phyloP scores from a whole-genome alignment of 2,113 vertebrate species.

The Heterotilapia buettikoferi region DNA sequence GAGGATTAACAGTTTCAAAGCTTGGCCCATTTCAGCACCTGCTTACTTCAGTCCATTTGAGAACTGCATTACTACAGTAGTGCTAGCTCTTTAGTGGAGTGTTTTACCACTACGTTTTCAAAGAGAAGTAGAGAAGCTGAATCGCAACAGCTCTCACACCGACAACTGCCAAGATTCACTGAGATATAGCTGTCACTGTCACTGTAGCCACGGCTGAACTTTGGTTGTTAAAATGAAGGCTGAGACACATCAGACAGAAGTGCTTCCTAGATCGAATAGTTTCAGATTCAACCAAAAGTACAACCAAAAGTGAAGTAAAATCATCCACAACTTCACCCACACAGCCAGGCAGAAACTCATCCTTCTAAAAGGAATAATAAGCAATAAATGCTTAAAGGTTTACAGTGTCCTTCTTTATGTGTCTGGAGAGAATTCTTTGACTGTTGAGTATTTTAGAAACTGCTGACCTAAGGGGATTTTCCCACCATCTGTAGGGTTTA shows the following conservation, averaged over 20 bases:
- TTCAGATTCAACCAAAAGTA: not conserved
- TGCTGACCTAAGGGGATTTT: not conserved
- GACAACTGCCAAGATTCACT: not conserved
- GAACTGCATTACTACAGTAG: not conserved
- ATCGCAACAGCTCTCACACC: not conserved
- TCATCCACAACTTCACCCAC: not conserved
- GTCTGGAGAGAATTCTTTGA: not conserved
- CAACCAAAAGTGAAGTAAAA: not conserved
- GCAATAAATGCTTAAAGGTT: not conserved
- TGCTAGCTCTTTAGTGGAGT: not conserved
- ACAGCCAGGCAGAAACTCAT: not conserved
- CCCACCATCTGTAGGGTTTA: not conserved
- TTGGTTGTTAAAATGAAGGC: not conserved
- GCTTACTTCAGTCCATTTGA: constrained; percentile 56
- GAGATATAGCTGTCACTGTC: not conserved
- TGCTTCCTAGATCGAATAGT: not conserved
- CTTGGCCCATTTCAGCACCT: constrained; percentile 59
- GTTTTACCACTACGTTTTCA: not conserved
- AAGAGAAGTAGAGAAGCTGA: not conserved
- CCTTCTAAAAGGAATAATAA: not conserved
- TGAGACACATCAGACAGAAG: not conserved
- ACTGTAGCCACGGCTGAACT: not conserved
- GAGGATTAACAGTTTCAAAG: constrained; percentile 62
- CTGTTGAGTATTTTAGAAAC: not conserved
- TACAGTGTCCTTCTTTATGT: not conserved